Evolutionary conservation across 1,140 invertebrate genomes (phyloP), one percentile per base, ranked within the genome.

Genomic region (Doryteuthis pealeii): DNA sequence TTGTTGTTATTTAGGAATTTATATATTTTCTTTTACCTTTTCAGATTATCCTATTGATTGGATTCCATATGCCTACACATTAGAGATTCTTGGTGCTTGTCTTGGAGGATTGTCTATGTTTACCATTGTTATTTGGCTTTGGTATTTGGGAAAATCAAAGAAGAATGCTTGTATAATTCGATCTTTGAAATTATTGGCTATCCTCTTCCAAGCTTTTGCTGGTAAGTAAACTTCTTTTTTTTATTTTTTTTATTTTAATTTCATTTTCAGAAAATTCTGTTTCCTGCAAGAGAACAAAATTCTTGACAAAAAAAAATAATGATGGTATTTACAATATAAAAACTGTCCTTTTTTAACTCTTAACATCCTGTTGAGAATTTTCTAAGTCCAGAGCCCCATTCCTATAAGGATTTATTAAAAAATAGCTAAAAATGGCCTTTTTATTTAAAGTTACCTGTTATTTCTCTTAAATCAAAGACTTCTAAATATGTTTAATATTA

Each of bases 71-170:
- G 66, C 32, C 5, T 33, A 68, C 28, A 33, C 22, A 12, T 30
- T 68, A 22, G 66, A 68, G 31, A 68, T 68, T 33, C 31, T 68
- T 30, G 66, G 66, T 26, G 22, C 66, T 0, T 68, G 66, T 68
- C 66, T 68, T 31, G 66, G 66, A 31, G 66, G 66, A 5, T 22
- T 22, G 6, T 31, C 66, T 31, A 32, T 68, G 66, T 26, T 68
- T 12, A 33, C 32, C n/a, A 30, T 68, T 22, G 66, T 68, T 18
- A 32, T 68, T 32, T 68, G 66, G 66, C 66, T 68, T 33, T 68
- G 66, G 66, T 68, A 33, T 22, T 68, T 68, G 66, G 66, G 66
- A 30, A 68, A 33, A 68, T 28, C 66, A 5, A 68, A 68, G 30
- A 68, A 18, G 30, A 32, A 33, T 26, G 30, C 15, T 4, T 32